phyloP scores from a whole-genome alignment of 2,888 invertebrate genomes.

The Acanthosepion esculentum region DNA sequence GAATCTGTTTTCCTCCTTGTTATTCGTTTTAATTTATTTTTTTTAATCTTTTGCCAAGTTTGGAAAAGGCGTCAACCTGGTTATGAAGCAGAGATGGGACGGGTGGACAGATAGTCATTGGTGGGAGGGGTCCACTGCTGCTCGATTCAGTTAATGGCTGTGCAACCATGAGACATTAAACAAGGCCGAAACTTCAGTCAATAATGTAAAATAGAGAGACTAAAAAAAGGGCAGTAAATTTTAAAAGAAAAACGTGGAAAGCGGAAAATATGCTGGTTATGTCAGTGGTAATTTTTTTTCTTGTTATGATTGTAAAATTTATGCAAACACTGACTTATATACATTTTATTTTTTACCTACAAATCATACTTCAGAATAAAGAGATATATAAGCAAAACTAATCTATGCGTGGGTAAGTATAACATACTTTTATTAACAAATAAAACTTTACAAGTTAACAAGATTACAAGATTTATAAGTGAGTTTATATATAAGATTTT shows the following conservation, averaged over 20 bases:
- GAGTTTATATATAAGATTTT: too few relatives aligned
- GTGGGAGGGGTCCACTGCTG: background rate
- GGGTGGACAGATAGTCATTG: background rate
- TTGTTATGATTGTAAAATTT: background rate
- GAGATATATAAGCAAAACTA: too few relatives aligned
- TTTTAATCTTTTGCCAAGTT: background rate
- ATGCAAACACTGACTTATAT: too few relatives aligned
- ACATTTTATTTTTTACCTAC: too few relatives aligned
- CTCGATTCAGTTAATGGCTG: constrained; percentile 11
- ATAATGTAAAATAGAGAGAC: background rate
- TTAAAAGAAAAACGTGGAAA: background rate
- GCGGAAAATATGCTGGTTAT: background rate
- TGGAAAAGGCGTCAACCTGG: background rate
- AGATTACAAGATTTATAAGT: too few relatives aligned
- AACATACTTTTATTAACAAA: too few relatives aligned
- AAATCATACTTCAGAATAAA: too few relatives aligned
- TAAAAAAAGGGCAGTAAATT: background rate
- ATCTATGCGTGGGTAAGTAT: too few relatives aligned
- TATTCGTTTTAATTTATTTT: background rate
- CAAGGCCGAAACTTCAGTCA: background rate
- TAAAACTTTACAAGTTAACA: too few relatives aligned
- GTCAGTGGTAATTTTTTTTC: background rate
- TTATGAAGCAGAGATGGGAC: background rate
- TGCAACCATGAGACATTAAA: background rate
- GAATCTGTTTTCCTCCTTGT: background rate